Base-by-base conservation (phyloP, 2,888 invertebrate species). In the Ormyrus pomaceus region DNA sequence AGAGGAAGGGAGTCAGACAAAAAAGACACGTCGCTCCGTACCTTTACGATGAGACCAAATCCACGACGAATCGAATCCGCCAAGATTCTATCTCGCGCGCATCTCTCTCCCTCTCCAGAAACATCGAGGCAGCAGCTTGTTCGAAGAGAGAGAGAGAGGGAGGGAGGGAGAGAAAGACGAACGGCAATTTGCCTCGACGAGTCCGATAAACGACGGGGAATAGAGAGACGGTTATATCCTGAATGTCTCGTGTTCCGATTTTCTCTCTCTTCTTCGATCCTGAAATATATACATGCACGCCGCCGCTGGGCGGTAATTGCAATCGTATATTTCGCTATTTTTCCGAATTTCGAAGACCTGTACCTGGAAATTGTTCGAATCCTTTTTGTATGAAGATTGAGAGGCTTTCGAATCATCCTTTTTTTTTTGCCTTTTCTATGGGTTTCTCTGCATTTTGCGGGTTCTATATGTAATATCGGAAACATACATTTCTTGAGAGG, bases 111-210 rank as follows among this genome's bases (percentile, higher is more conserved):
- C 19, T 68, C 55, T 7, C 19, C 10, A 13, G 56, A 19, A 75
- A 65, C 66, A 64, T 58, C 61, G 66, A n/a, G 64, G 55, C 13
- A 10, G 62, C 64, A 61, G 66, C 72, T 61, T 68, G 59, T 53
- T 46, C n/a, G 55, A n/a, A 45, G 6, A 10, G 61, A 61, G 53
- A 6, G 13, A 2, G 53, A 45, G 0, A 45, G 46, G 9, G 11
- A 59, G 51, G 50, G 11, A 62, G 10, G 10, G 72, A 68, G 34
- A 71, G 11, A 50, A 72, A 68, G 62, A 74, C 77, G 77, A 79
- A 65, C 77, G 73, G 77, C 82, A 82, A 82, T 82, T 82, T 79
- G 77, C 79, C 77, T 76, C 79, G 78, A 78, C 80, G 80, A 75
- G 75, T 51, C 78, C 75, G 71, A 79, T 81, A 81, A 81, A 79